These are phyloP conservation scores for Poeciliopsis presidionis DNA, from an alignment of 2,797 vertebrate genomes.

Conservation along the genomic window DNA sequence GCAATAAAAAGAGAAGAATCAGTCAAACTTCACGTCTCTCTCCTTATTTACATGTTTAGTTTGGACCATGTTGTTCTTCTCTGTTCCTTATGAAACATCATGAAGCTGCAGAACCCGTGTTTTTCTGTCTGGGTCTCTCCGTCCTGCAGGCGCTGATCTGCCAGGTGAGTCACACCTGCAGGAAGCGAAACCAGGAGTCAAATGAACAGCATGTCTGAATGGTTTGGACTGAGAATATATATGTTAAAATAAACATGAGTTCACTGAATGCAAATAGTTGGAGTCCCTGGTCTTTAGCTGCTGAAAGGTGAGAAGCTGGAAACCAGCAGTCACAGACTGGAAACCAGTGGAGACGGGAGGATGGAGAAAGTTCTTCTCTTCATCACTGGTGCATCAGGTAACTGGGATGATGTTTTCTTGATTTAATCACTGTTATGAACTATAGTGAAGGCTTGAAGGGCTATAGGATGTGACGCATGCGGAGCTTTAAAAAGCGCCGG, in stretches of 20 bases:
- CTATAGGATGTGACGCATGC: too few relatives aligned
- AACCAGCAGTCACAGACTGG: not conserved
- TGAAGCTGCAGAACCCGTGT: too few relatives aligned
- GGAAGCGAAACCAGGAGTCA: not conserved
- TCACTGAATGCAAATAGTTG: not conserved
- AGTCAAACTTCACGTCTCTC: not conserved
- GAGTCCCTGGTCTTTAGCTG: not conserved
- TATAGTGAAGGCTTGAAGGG: not conserved
- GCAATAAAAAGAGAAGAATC: not conserved
- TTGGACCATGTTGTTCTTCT: not conserved
- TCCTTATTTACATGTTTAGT: not conserved
- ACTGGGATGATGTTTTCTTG: not conserved
- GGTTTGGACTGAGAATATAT: not conserved
- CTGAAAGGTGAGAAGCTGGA: not conserved
- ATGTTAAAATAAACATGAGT: not conserved
- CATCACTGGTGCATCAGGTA: not conserved
- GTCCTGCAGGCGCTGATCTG: not conserved
- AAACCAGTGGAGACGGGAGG: not conserved
- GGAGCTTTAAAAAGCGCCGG: not conserved
- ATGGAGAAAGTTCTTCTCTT: not conserved
- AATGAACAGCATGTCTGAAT: not conserved
- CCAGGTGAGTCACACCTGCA: not conserved
- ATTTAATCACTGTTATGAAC: not conserved
- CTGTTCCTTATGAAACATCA: not conserved
- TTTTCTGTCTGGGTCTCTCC: not conserved